Evolutionary conservation across 2,113 vertebrate genomes (phyloP).

Genomic region (Lethenteron reissneri): DNA sequence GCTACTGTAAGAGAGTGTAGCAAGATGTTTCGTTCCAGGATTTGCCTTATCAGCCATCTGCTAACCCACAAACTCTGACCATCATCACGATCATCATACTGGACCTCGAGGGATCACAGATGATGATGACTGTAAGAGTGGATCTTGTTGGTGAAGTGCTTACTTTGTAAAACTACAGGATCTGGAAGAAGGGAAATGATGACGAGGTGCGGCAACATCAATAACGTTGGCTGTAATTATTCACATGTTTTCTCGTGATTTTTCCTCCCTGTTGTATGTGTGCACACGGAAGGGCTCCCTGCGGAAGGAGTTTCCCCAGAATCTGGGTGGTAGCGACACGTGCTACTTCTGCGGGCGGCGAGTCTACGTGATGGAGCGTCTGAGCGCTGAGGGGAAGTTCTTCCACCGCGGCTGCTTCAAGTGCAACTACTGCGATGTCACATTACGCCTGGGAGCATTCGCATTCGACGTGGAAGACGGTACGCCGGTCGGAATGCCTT

Average conservation of each 20-base stretch:
- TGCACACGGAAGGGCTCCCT: constrained; percentile 42
- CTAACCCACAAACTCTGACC: no score
- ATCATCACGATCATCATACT: no score
- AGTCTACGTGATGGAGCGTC: constrained; percentile 88
- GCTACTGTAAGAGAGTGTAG: no score
- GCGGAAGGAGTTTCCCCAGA: constrained; percentile 80
- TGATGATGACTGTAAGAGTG: no score
- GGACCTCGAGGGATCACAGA: no score
- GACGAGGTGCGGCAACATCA: no score
- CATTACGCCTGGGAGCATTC: constrained; percentile 63
- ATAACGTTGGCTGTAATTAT: neutral
- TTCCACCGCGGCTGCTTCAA: constrained; percentile 98
- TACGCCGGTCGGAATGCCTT: constrained; percentile 15
- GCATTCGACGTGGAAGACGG: constrained; percentile 74
- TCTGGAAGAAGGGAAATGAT: no score
- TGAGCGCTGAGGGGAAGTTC: constrained; percentile 89
- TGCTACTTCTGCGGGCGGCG: constrained; percentile 84
- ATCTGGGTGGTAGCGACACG: constrained; percentile 79
- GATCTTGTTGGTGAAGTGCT: no score
- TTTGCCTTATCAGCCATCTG: no score
- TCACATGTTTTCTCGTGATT: neutral
- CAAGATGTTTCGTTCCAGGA: no score
- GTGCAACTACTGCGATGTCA: constrained; percentile 71
- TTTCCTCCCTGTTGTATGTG: neutral
- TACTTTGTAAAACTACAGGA: no score